A percentile compares a stretch with the other conserved stretches of the same genome.
phyloP scores from a whole-genome alignment of 1,140 invertebrate species.

The Megalonaias nervosa region DNA sequence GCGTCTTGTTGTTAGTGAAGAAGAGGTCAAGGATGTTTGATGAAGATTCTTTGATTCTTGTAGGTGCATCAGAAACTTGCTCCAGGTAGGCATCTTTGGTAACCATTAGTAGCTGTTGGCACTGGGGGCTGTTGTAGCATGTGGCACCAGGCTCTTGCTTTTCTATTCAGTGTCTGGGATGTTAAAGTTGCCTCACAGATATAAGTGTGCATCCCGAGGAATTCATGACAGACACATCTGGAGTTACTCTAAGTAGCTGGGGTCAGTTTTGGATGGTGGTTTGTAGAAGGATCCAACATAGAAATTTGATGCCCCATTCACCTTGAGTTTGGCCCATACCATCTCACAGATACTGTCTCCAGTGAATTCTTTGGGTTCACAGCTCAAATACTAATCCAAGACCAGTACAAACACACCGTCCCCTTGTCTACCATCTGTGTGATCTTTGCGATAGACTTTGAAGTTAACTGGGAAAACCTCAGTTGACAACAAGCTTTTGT shows the following conservation, averaged over 20 bases:
- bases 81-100: conserved; percentile 7
- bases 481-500: neutral
- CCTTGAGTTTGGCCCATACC: conserved; percentile 13
- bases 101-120: too few species aligned
- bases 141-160: too few species aligned
- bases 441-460: conserved; percentile 14
- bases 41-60: conserved; percentile 3
- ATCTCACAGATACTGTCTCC: too few species aligned
- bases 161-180: too few species aligned
- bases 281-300: conserved; percentile 25
- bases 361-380: conserved; percentile 24
- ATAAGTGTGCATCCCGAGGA: conserved; percentile 13
- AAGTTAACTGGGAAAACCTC: conserved; percentile 22
- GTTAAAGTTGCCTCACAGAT: conserved; percentile 4
- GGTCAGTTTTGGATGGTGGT: conserved; percentile 15
- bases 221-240: neutral
- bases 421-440: neutral
- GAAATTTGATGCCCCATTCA: conserved; percentile 16
- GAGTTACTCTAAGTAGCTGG: conserved; percentile 1
- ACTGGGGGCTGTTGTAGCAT: too few species aligned
- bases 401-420: conserved; percentile 32
- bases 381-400: conserved; percentile 4
- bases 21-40: too few species aligned
- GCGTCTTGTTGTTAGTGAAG: too few species aligned
- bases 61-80: neutral